These are phyloP conservation scores for Porites evermanni DNA, from an alignment of 92 coral and sea anemone species.

Conservation along the genomic window DNA sequence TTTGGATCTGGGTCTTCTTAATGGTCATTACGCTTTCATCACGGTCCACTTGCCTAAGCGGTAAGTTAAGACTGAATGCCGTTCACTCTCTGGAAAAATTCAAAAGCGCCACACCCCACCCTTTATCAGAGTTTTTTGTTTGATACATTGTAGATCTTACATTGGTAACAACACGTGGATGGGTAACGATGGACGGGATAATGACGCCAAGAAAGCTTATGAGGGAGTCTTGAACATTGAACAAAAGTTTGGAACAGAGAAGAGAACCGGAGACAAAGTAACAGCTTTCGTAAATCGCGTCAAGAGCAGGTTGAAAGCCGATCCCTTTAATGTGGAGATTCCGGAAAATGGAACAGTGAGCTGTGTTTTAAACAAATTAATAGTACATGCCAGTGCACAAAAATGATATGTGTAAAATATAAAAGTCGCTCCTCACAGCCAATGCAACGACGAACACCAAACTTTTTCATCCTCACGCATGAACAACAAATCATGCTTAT, in stretches of 20 bases:
- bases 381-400: no score
- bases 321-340: constrained; percentile 73
- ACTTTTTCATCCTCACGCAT: no score
- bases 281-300: constrained; percentile 75
- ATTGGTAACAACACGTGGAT: constrained; percentile 13
- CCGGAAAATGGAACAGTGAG: constrained; percentile 75
- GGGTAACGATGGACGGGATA: constrained; percentile 62
- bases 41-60: constrained; percentile 87
- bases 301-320: constrained; percentile 64
- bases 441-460: no score
- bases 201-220: constrained; percentile 80
- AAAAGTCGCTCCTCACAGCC: no score
- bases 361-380: background rate
- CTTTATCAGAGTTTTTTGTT: background rate
- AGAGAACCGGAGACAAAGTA: constrained; percentile 69
- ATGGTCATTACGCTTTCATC: constrained; percentile 85
- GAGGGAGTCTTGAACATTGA: constrained; percentile 86
- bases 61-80: constrained; percentile 29
- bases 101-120: no score
- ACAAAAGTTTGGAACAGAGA: constrained; percentile 85
- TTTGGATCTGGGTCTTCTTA: constrained; percentile 77
- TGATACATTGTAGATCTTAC: background rate
- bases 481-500: no score
- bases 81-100: no score
- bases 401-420: no score